These are phyloP conservation scores for Sarcophaga rosellei DNA, from an alignment of 2,888 invertebrate species.

Conservation along the genomic window DNA sequence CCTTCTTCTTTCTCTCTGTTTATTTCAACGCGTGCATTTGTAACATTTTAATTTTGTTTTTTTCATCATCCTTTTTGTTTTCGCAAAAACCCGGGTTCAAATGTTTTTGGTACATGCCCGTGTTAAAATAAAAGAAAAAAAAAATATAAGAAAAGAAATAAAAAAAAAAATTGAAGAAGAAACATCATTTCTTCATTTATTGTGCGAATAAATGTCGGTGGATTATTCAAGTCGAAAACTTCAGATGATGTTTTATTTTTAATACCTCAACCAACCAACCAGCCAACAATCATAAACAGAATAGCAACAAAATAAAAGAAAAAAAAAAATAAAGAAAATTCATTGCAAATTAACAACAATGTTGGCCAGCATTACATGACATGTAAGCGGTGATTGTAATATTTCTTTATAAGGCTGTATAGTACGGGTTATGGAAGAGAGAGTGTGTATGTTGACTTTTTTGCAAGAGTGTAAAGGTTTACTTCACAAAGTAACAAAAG, in stretches of 20 bases:
- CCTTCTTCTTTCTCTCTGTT: conserved; percentile 30
- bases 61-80: neutral
- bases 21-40: conserved; percentile 16
- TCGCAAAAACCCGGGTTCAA: conserved; percentile 37
- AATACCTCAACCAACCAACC: too few species aligned
- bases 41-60: conserved; percentile 38
- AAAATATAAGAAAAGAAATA: conserved; percentile 9
- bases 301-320: neutral
- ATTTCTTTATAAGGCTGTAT: neutral
- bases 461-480: neutral
- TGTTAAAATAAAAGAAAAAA: conserved; percentile 11
- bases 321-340: neutral
- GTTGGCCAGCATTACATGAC: neutral
- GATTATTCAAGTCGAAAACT: too few species aligned
- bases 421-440: too few species aligned
- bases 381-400: neutral
- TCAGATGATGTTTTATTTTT: too few species aligned
- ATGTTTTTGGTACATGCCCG: conserved; percentile 55
- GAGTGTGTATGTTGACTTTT: neutral
- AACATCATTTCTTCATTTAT: neutral
- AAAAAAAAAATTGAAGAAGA: neutral
- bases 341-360: neutral
- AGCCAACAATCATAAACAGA: too few species aligned
- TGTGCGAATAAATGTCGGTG: too few species aligned
- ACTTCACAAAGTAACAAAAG: neutral